Evolutionary conservation across 2,797 vertebrate species (phyloP).

Genomic region (Sebastes matsubarae): DNA sequence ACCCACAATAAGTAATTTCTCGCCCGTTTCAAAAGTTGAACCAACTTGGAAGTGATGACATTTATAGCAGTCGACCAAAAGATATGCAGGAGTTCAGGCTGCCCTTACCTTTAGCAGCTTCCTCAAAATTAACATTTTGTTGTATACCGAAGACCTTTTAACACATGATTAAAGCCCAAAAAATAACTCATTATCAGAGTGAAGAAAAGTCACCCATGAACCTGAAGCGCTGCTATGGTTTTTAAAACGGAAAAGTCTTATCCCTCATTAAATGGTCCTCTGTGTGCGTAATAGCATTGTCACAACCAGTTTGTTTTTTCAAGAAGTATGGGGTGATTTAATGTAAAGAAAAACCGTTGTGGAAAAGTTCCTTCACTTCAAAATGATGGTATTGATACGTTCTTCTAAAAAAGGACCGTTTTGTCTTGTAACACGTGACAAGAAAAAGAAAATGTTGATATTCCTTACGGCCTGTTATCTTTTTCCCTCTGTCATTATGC

Average conservation of each 20-base stretch:
- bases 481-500: no score
- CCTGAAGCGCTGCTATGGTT: neutral
- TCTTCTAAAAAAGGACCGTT: neutral
- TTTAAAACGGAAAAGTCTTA: neutral
- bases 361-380: neutral
- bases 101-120: neutral
- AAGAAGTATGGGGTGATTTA: neutral
- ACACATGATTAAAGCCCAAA: neutral
- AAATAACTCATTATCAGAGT: neutral
- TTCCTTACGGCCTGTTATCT: no score
- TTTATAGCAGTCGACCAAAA: neutral
- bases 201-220: neutral
- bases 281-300: neutral
- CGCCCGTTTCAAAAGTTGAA: neutral
- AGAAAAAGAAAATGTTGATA: no score
- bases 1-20: constrained; percentile 26
- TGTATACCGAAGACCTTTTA: neutral
- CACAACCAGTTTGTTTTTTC: neutral
- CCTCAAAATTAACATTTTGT: neutral
- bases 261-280: neutral
- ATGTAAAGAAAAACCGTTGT: neutral
- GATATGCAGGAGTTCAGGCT: neutral
- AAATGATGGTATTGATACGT: neutral
- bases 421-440: neutral
- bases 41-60: neutral